Percentiles rank a stretch among this genome's conserved stretches.
phyloP scores from a whole-genome alignment of 2,888 invertebrate species.

The Nezara viridula region DNA sequence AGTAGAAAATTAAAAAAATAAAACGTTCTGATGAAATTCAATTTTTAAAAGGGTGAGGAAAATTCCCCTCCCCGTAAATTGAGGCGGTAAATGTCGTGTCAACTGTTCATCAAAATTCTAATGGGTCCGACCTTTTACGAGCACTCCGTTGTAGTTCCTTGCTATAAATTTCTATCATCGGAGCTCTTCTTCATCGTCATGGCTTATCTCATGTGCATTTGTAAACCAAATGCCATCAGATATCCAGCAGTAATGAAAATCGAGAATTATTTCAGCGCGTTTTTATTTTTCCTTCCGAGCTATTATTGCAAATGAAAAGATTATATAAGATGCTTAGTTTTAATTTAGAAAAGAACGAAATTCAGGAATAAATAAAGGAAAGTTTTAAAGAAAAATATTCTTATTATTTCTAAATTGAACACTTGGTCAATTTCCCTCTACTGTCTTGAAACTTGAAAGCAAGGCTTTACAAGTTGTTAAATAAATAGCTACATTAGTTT shows the following conservation, averaged over 20 bases:
- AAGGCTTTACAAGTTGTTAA: too few relatives aligned
- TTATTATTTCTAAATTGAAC: too few relatives aligned
- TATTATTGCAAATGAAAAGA: not conserved
- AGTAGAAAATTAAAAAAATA: not conserved
- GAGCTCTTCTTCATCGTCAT: not conserved
- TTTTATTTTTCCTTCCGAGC: not conserved
- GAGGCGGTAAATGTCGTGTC: not conserved
- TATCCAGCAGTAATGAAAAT: not conserved
- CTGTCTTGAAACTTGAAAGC: too few relatives aligned
- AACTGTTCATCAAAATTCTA: not conserved
- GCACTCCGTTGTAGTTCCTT: not conserved
- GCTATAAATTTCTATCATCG: not conserved
- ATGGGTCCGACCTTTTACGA: not conserved
- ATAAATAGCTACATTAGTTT: too few relatives aligned
- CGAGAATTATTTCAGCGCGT: not conserved
- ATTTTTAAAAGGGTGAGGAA: not conserved
- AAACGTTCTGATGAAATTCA: not conserved
- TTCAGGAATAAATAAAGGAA: too few relatives aligned
- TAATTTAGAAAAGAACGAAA: too few relatives aligned
- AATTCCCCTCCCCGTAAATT: not conserved
- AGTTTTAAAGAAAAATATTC: too few relatives aligned
- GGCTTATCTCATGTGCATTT: not conserved
- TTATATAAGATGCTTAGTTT: too few relatives aligned
- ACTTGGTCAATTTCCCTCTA: too few relatives aligned
- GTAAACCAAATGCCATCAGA: not conserved